Percentiles rank a stretch among this genome's conserved stretches.
Conservation (phyloP, 2,797 vertebrate genomes). For the Hypotaenidia philippensis region DNA sequence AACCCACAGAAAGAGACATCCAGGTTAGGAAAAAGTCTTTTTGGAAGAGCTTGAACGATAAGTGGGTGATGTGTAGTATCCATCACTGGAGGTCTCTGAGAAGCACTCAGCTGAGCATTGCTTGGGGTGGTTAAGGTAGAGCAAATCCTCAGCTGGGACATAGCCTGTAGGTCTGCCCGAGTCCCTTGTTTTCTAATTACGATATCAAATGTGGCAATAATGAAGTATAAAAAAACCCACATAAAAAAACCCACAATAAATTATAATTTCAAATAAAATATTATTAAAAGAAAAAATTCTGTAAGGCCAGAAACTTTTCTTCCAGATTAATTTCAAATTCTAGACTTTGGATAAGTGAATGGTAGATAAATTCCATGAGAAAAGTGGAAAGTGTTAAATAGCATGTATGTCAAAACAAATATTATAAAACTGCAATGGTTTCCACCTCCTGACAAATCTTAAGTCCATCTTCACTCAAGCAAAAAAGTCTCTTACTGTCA, state of each 20-base stretch:
- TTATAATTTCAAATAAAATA: not conserved
- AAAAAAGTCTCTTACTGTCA: not conserved
- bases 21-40: not conserved
- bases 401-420: not conserved
- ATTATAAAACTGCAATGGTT: not conserved
- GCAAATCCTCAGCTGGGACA: not conserved
- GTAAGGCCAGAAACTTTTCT: not conserved
- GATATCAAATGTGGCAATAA: not conserved
- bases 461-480: not conserved
- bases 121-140: not conserved
- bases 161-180: not conserved
- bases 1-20: not conserved
- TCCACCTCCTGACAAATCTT: not conserved
- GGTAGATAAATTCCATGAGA: not conserved
- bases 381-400: not conserved
- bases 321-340: not conserved
- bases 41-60: not conserved
- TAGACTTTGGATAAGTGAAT: not conserved
- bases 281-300: not conserved
- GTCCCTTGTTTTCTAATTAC: not conserved
- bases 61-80: not conserved
- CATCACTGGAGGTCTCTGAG: not conserved
- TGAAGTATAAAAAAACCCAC: rapidly evolving
- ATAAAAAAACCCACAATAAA: rapidly evolving
- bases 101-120: not conserved